Conservation (phyloP, 2,113 vertebrate species). For the Carettochelys insculpta region DNA sequence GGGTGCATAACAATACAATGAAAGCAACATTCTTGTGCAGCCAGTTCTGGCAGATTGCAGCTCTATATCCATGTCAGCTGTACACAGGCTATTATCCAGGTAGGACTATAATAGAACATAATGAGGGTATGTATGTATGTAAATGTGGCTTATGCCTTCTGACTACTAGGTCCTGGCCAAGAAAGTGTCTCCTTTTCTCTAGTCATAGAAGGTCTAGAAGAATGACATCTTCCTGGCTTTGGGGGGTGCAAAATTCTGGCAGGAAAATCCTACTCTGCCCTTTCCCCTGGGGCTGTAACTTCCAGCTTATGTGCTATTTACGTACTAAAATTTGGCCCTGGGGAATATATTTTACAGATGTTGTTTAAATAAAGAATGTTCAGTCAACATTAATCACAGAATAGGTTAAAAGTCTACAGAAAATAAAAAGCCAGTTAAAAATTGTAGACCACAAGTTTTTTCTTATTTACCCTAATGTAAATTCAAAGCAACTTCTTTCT, state of each 20-base stretch:
- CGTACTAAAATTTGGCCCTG: neutral
- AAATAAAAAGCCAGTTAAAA: neutral
- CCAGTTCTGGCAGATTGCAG: neutral
- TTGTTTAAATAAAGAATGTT: neutral
- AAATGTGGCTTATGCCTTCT: neutral
- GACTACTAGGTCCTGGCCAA: neutral
- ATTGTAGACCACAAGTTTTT: neutral
- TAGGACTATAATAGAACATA: neutral
- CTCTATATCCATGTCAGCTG: neutral
- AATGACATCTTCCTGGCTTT: neutral
- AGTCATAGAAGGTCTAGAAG: neutral
- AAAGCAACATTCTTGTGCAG: neutral
- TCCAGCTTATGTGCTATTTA: neutral
- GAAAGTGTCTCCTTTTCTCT: neutral
- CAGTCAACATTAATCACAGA: neutral
- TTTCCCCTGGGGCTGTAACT: neutral
- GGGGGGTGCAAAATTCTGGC: neutral
- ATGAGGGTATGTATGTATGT: neutral
- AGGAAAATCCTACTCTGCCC: neutral
- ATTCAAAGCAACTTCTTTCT: neutral
- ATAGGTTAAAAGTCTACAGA: neutral
- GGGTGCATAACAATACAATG: neutral
- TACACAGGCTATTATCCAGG: neutral
- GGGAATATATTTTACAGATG: neutral
- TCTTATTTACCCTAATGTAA: neutral